Conservation (phyloP, 2,113 vertebrate species). For the Heloderma charlesbogerti region DNA sequence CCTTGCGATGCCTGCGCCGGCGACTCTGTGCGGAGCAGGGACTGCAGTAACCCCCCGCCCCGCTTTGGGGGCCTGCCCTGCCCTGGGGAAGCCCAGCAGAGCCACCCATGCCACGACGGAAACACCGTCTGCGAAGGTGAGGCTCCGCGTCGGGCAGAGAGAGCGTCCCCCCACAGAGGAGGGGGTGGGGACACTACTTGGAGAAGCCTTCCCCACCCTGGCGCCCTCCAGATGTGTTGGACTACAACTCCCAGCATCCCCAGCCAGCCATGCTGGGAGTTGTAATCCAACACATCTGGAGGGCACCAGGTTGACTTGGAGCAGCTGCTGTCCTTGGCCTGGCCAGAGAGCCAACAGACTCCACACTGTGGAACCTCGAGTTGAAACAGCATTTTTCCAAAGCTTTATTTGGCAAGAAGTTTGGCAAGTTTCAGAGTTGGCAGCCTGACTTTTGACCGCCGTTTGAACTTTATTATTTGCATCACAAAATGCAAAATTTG, state of each 20-base stretch:
- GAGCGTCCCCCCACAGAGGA: neutral
- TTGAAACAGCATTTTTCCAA: neutral
- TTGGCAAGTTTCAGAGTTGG: no score
- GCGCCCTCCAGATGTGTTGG: no score
- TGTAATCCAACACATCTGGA: no score
- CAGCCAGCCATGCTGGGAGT: no score
- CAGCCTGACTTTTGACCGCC: neutral
- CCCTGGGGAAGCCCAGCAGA: conserved; percentile 80
- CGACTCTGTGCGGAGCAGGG: conserved; percentile 74
- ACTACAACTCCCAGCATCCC: no score
- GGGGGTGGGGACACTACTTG: neutral
- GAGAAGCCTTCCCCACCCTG: no score
- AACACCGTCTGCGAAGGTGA: conserved; percentile 81
- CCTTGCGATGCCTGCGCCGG: conserved; percentile 80
- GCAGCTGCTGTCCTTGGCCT: neutral
- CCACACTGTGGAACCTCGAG: no score
- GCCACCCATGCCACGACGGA: conserved; percentile 79
- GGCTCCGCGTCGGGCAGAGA: neutral
- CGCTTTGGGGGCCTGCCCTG: conserved; percentile 85
- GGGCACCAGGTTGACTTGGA: no score
- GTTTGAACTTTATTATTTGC: neutral
- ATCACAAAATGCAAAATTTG: neutral
- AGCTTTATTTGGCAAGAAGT: neutral
- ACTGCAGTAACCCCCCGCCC: conserved; percentile 81
- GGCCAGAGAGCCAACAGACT: neutral